Conservation (phyloP, 2,797 vertebrate genomes). For the Gadopsis bispinosus region DNA sequence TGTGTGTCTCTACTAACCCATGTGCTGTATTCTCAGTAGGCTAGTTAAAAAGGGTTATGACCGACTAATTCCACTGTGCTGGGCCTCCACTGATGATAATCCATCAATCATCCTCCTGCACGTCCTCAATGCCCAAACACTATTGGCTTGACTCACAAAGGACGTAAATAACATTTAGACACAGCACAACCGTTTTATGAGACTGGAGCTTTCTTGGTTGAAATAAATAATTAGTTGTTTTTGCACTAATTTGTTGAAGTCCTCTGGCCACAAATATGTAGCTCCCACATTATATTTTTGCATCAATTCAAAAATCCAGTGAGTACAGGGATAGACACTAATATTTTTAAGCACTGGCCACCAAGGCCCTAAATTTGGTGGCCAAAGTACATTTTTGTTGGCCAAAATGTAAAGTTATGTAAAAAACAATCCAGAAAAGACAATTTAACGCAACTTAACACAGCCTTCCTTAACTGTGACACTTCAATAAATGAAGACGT, state of each 20-base stretch:
- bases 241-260: neutral
- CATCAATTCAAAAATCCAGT: too few species aligned
- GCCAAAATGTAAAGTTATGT: too few species aligned
- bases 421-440: too few species aligned
- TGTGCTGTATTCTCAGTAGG: conserved; percentile 64
- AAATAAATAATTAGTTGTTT: conserved; percentile 27
- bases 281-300: neutral
- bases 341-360: too few species aligned
- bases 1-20: conserved; percentile 40
- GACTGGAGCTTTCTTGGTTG: conserved; percentile 5
- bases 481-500: too few species aligned
- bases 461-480: too few species aligned
- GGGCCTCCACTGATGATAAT: conserved; percentile 65
- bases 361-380: too few species aligned
- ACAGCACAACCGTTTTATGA: conserved; percentile 10
- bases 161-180: conserved; percentile 46
- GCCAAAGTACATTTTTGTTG: too few species aligned
- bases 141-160: conserved; percentile 45
- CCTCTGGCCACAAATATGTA: neutral
- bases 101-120: conserved; percentile 68
- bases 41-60: conserved; percentile 73
- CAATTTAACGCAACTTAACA: too few species aligned
- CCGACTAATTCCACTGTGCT: conserved; percentile 66
- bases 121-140: conserved; percentile 34
- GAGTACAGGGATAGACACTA: too few species aligned